phyloP scores from a whole-genome alignment of 2,113 vertebrate species.

The Oncorhynchus tshawytscha region DNA sequence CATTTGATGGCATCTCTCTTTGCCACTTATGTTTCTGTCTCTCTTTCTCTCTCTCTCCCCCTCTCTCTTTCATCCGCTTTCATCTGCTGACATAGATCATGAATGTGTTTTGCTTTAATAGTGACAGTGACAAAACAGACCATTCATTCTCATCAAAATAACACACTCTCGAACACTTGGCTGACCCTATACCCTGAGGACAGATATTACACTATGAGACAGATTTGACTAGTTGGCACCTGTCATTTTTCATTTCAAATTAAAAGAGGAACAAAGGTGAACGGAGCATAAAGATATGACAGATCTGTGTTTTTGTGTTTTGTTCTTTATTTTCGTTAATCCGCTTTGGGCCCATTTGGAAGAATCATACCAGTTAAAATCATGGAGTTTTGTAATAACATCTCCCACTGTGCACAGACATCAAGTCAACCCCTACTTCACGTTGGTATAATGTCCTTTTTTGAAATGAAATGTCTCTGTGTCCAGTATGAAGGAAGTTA shows the following conservation, averaged over 20 bases:
- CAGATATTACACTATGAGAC: neutral
- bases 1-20: neutral
- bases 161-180: neutral
- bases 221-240: neutral
- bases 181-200: neutral
- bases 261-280: neutral
- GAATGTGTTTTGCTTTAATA: neutral
- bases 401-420: no score
- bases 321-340: no score
- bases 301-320: no score
- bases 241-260: neutral
- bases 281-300: neutral
- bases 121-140: neutral
- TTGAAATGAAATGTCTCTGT: no score
- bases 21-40: neutral
- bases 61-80: neutral
- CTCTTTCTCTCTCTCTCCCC: neutral
- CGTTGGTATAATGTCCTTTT: no score
- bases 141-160: neutral
- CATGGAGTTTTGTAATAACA: no score
- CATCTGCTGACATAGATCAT: neutral
- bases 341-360: no score
- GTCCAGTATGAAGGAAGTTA: no score
- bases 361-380: no score
- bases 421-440: no score